Evolutionary conservation across 2,888 invertebrate species (phyloP).

Genomic region (Sminthurinus aureus): DNA sequence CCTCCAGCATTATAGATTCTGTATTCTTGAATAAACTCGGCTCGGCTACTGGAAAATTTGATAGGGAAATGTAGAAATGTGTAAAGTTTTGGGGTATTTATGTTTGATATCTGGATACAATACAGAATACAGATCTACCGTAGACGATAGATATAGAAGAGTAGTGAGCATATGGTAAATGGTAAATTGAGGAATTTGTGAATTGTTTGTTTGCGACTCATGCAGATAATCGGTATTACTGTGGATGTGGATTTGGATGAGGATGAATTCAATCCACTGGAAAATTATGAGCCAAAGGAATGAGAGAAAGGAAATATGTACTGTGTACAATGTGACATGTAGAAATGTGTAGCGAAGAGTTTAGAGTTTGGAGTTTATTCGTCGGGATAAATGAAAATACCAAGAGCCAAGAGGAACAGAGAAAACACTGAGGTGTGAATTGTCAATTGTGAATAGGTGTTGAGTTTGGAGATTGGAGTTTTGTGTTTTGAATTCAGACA

Average conservation of each 20-base stretch:
- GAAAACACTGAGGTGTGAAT: too few relatives aligned
- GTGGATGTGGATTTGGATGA: background rate
- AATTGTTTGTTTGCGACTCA: background rate
- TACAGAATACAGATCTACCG: too few relatives aligned
- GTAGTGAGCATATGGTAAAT: background rate
- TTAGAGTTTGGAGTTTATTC: background rate
- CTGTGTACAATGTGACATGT: background rate
- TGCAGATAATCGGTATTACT: background rate
- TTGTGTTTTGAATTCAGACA: background rate
- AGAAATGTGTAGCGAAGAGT: too few relatives aligned
- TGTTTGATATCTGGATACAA: too few relatives aligned
- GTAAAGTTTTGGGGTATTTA: background rate
- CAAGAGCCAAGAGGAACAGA: background rate
- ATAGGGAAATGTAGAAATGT: background rate
- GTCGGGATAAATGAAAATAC: constrained; percentile 1
- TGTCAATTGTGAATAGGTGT: background rate
- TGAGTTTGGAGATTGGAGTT: too few relatives aligned
- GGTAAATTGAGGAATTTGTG: background rate
- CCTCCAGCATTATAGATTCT: too few relatives aligned
- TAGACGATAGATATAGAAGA: background rate
- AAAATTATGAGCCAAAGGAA: background rate
- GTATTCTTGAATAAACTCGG: too few relatives aligned
- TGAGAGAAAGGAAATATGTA: background rate
- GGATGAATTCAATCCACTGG: background rate
- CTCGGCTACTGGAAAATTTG: too few relatives aligned